phyloP scores from a whole-genome alignment of 2,113 vertebrate species.

The Dunckerocampus dactyliophorus region DNA sequence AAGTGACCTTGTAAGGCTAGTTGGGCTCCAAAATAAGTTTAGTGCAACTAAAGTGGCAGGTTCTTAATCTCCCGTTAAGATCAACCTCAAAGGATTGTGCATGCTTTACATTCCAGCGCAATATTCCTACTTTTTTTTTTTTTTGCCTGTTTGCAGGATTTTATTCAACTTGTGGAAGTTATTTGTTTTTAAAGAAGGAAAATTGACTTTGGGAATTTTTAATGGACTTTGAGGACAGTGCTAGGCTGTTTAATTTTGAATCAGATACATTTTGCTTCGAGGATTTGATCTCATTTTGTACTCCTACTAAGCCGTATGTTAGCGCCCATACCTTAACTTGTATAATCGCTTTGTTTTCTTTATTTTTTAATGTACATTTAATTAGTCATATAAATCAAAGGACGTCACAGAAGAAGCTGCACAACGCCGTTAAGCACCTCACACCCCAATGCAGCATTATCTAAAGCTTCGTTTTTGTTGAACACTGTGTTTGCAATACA shows the following conservation, averaged over 20 bases:
- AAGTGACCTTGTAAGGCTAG: constrained; percentile 54
- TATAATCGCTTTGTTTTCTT: constrained; percentile 1
- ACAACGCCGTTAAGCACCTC: background rate
- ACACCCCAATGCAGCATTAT: constrained; percentile 1
- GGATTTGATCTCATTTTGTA: constrained; percentile 14
- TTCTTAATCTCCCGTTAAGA: constrained; percentile 23
- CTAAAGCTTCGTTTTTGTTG: background rate
- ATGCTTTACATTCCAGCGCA: constrained; percentile 25
- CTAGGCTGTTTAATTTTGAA: background rate
- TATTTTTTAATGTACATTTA: background rate
- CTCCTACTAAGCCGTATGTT: background rate
- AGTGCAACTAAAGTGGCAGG: constrained; percentile 17
- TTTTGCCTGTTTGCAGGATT: background rate
- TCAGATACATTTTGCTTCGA: constrained; percentile 6
- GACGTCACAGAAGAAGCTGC: background rate
- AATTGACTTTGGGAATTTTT: constrained; percentile 12
- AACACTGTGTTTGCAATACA: constrained; percentile 4
- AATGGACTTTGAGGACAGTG: constrained; percentile 14
- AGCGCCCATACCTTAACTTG: background rate
- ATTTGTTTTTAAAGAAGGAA: constrained; percentile 4
- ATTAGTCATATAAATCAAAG: background rate
- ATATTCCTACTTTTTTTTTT: constrained; percentile 1
- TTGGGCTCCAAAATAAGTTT: constrained; percentile 18
- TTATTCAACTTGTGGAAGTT: constrained; percentile 2
- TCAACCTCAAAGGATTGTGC: constrained; percentile 21